These are phyloP conservation scores for Cardinalis cardinalis DNA, from an alignment of 2,113 vertebrate species.

Conservation along the genomic window DNA sequence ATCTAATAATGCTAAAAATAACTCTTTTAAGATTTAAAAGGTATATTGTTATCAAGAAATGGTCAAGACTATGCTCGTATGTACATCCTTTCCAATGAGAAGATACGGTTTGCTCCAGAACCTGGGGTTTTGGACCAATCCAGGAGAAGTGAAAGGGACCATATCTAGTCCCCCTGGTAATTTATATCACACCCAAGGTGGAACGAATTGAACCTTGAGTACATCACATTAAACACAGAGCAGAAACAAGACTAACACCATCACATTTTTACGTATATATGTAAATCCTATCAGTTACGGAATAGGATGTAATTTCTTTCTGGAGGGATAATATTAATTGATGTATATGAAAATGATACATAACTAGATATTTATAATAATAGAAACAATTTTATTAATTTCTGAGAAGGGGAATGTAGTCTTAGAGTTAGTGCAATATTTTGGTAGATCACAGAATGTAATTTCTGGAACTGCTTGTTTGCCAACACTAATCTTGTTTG, in stretches of 20 bases:
- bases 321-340: background rate
- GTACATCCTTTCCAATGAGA: background rate
- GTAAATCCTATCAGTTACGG: background rate
- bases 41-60: too few species aligned
- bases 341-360: background rate
- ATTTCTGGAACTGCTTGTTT: background rate
- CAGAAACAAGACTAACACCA: background rate
- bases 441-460: too few species aligned
- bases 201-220: background rate
- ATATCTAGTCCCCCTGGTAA: too few species aligned
- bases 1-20: background rate
- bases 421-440: background rate
- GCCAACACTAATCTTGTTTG: background rate
- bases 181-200: background rate
- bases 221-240: background rate
- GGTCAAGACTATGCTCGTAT: rapidly evolving
- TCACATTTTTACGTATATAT: background rate
- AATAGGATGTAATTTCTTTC: background rate
- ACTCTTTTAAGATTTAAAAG: background rate
- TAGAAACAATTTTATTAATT: background rate
- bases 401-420: background rate
- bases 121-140: background rate
- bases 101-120: background rate
- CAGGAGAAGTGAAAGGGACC: background rate
- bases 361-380: background rate